Conservation (phyloP, 2,888 invertebrate genomes). For the Tetranychus piercei region DNA sequence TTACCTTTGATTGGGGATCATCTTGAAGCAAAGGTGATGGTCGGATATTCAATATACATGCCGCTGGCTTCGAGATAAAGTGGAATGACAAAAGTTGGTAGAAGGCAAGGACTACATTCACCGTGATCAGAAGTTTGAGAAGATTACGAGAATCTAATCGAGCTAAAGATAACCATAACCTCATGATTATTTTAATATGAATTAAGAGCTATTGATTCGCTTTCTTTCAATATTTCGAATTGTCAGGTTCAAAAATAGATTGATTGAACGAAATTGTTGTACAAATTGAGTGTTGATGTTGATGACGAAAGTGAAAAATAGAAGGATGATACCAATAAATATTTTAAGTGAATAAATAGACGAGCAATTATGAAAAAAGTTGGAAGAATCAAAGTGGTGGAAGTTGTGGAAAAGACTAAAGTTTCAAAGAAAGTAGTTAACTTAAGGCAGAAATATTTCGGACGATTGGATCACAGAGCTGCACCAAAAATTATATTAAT, state of each 20-base stretch:
- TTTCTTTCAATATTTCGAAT: not conserved
- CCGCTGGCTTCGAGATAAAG: conserved; percentile 17
- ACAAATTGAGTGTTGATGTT: not conserved
- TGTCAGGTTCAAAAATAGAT: no score
- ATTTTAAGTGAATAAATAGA: not conserved
- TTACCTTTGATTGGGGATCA: not conserved
- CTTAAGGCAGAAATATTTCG: no score
- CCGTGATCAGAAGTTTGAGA: conserved; percentile 23
- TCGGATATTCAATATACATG: conserved; percentile 3
- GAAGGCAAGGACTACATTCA: conserved; percentile 26
- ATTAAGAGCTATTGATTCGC: not conserved
- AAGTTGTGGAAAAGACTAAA: no score
- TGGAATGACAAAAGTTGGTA: conserved; percentile 25
- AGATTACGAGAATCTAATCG: conserved; percentile 24
- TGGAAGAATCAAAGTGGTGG: no score
- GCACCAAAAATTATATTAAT: no score
- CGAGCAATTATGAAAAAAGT: not conserved
- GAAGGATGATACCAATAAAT: not conserved
- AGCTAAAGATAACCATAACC: not conserved
- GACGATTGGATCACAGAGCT: no score
- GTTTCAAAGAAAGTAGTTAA: no score
- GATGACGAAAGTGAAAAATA: not conserved
- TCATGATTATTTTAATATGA: not conserved
- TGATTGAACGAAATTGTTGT: no score
- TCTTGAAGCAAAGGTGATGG: conserved; percentile 15